Evolutionary conservation across 2,113 vertebrate genomes (phyloP).

Genomic region (Phyllostomus hastatus): DNA sequence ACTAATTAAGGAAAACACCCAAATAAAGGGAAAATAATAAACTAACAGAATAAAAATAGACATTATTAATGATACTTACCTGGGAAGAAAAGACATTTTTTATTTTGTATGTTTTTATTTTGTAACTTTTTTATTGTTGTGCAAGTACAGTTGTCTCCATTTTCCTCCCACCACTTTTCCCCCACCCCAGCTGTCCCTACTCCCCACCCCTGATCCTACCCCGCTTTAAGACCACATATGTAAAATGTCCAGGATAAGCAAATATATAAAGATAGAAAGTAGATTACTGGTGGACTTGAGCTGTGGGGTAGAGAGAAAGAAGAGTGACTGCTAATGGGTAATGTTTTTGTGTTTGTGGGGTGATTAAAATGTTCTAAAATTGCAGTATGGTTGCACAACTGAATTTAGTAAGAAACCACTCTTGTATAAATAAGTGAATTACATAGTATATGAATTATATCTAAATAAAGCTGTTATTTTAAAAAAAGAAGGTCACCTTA

Average conservation of each 20-base stretch:
- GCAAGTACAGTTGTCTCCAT: no score
- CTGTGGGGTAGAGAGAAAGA: background rate
- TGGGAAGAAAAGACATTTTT: background rate
- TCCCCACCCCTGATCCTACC: no score
- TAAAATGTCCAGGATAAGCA: background rate
- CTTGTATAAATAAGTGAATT: background rate
- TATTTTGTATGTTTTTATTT: background rate
- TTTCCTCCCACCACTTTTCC: no score
- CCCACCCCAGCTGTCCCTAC: no score
- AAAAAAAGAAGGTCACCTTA: background rate
- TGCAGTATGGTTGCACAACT: background rate
- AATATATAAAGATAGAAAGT: background rate
- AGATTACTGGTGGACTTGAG: background rate
- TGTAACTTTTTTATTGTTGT: no score
- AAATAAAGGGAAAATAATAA: background rate
- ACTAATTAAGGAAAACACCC: background rate
- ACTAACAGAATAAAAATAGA: background rate
- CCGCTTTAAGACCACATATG: background rate
- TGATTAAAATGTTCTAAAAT: constrained; percentile 19
- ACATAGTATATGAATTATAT: background rate
- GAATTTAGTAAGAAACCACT: constrained; percentile 33
- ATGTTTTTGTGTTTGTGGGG: background rate
- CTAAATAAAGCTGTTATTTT: background rate
- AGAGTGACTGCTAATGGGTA: background rate
- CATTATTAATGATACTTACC: background rate